Percentiles rank a stretch among this genome's conserved stretches.
Evolutionary conservation across 2,113 vertebrate genomes (phyloP).

Genomic region (Tretioscincus oriximinensis): DNA sequence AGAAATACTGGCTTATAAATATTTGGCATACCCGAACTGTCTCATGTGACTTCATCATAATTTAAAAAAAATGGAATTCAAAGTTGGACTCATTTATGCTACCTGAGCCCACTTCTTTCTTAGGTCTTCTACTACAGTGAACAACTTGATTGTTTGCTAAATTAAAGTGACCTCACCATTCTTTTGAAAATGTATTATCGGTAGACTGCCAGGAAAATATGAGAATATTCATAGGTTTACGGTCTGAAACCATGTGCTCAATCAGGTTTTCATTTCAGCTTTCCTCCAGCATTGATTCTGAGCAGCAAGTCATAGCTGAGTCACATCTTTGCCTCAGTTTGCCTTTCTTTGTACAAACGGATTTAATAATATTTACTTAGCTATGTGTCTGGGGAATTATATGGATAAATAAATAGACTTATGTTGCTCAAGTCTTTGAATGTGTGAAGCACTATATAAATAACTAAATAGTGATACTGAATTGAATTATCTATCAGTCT

Average conservation of each 20-base stretch:
- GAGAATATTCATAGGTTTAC: neutral
- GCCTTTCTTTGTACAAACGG: constrained; percentile 7
- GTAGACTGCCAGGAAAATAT: neutral
- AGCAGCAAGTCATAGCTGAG: neutral
- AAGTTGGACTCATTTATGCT: too few species aligned
- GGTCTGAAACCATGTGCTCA: constrained; percentile 1
- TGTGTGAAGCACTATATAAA: neutral
- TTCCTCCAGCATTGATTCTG: constrained; percentile 13
- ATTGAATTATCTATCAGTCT: neutral
- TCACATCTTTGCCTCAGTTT: neutral
- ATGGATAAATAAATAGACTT: constrained; percentile 11
- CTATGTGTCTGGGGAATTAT: neutral
- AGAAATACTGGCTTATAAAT: too few species aligned
- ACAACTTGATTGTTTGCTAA: neutral
- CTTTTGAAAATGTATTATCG: too few species aligned
- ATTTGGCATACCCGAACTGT: too few species aligned
- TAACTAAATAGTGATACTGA: constrained; percentile 17
- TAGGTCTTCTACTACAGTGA: too few species aligned
- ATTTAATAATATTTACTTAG: constrained; percentile 26
- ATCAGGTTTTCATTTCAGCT: constrained; percentile 9
- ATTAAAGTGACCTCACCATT: neutral
- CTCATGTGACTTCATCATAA: too few species aligned
- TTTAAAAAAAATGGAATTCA: too few species aligned
- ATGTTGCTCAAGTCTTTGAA: constrained; percentile 19
- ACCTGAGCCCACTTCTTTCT: too few species aligned